Evolutionary conservation across 2,113 vertebrate genomes (phyloP).

Genomic region (Carassius gibelio): DNA sequence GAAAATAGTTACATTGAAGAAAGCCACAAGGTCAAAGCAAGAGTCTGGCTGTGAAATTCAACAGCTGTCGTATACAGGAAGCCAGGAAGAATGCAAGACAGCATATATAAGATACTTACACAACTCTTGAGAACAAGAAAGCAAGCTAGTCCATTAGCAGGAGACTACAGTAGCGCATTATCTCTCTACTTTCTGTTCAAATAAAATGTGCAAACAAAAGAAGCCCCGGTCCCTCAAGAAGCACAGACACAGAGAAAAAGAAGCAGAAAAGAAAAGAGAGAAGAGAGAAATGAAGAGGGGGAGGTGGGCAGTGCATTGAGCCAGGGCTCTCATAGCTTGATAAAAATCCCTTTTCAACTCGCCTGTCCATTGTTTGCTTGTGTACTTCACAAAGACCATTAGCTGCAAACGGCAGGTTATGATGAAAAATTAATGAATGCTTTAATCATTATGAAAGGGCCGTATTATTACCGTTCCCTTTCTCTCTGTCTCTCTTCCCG

Average conservation of each 20-base stretch:
- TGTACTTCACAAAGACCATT: slow-evolving; percentile 92
- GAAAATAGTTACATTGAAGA: slow-evolving; percentile 32
- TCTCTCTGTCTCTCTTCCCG: slow-evolving; percentile 57
- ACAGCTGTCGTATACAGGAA: slow-evolving; percentile 1
- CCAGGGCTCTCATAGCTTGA: slow-evolving; percentile 74
- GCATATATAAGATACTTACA: slow-evolving; percentile 1
- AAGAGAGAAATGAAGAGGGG: slow-evolving; percentile 48
- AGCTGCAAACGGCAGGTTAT: slow-evolving; percentile 96
- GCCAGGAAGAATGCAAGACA: neutral
- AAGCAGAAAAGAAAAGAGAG: slow-evolving; percentile 40
- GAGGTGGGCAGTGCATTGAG: slow-evolving; percentile 67
- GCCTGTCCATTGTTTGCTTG: slow-evolving; percentile 88
- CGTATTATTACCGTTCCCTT: slow-evolving; percentile 83
- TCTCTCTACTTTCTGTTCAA: slow-evolving; percentile 67
- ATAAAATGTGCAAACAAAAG: slow-evolving; percentile 79
- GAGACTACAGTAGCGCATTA: slow-evolving; percentile 74
- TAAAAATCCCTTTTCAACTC: slow-evolving; percentile 82
- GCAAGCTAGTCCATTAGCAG: slow-evolving; percentile 61
- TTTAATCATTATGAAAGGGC: slow-evolving; percentile 94
- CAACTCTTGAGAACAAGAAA: slow-evolving; percentile 40
- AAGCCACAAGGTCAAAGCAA: neutral
- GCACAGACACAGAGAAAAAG: slow-evolving; percentile 37
- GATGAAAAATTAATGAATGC: slow-evolving; percentile 99
- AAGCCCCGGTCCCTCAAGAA: slow-evolving; percentile 72
- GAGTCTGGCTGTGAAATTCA: slow-evolving; percentile 21